Evolutionary conservation across 2,797 vertebrate species (phyloP).

Genomic region (Pseudochromis fuscus): DNA sequence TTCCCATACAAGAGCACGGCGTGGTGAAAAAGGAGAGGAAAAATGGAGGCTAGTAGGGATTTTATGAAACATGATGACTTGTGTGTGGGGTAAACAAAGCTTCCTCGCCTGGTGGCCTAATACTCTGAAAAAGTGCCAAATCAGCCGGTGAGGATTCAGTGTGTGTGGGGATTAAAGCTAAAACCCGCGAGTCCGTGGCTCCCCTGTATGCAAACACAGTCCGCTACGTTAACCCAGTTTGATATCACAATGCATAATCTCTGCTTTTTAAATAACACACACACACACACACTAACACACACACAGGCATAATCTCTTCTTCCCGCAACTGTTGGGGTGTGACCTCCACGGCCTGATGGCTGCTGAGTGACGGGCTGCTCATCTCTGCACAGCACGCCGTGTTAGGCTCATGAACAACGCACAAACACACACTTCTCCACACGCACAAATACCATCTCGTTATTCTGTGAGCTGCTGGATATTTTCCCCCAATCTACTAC

Average conservation of each 20-base stretch:
- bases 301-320: conserved; percentile 83
- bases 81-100: conserved; percentile 79
- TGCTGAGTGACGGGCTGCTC: conserved; percentile 81
- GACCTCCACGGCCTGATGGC: conserved; percentile 82
- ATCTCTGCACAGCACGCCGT: conserved; percentile 68
- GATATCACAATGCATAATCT: conserved; percentile 87
- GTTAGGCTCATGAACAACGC: conserved; percentile 58
- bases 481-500: conserved; percentile 5
- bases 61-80: conserved; percentile 72
- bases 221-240: conserved; percentile 78
- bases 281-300: conserved; percentile 52
- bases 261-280: conserved; percentile 62
- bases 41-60: conserved; percentile 45
- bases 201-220: conserved; percentile 79
- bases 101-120: conserved; percentile 75
- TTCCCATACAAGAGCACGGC: conserved; percentile 7
- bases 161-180: conserved; percentile 74
- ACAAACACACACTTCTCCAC: conserved; percentile 24
- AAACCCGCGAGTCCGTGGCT: conserved; percentile 62
- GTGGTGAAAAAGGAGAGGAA: conserved; percentile 21
- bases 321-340: conserved; percentile 80
- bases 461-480: conserved; percentile 7
- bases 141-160: conserved; percentile 75
- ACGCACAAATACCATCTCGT: conserved; percentile 38
- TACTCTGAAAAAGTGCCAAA: conserved; percentile 81